Evolutionary conservation across 2,797 vertebrate genomes (phyloP).

Genomic region (Allobates femoralis): DNA sequence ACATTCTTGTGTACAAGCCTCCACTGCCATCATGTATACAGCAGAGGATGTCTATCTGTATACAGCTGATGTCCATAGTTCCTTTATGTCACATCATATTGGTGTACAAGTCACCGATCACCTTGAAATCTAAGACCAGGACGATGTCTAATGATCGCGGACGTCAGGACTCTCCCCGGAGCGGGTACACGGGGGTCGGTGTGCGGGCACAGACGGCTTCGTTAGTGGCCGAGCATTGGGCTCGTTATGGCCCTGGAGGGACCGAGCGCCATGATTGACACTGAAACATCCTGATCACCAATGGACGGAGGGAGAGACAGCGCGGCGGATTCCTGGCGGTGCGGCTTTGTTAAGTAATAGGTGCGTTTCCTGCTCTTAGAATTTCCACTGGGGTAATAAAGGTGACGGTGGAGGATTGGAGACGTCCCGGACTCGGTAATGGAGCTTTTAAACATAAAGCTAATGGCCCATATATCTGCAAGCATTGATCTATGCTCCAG

Average conservation of each 20-base stretch:
- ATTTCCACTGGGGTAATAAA: constrained; percentile 44
- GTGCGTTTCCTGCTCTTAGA: constrained; percentile 56
- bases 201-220: neutral
- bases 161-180: neutral
- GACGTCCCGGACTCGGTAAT: constrained; percentile 44
- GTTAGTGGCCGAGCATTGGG: constrained; percentile 10
- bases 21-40: neutral
- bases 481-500: constrained; percentile 51
- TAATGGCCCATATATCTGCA: constrained; percentile 57
- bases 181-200: neutral
- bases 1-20: neutral
- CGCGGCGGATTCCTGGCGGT: too few species aligned
- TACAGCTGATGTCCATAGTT: neutral
- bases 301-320: neutral
- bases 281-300: constrained; percentile 4
- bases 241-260: constrained; percentile 31
- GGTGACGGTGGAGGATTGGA: constrained; percentile 47
- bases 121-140: neutral
- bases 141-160: constrained; percentile 14
- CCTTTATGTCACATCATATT: constrained; percentile 30
- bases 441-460: constrained; percentile 55
- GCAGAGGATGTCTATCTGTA: neutral
- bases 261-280: constrained; percentile 23
- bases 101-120: constrained; percentile 17
- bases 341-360: constrained; percentile 39